A percentile compares a stretch with the other conserved stretches of the same genome.
Conservation (phyloP, 37 sponge, comb jelly and placozoan genomes). For the Dysidea cf. avara region DNA sequence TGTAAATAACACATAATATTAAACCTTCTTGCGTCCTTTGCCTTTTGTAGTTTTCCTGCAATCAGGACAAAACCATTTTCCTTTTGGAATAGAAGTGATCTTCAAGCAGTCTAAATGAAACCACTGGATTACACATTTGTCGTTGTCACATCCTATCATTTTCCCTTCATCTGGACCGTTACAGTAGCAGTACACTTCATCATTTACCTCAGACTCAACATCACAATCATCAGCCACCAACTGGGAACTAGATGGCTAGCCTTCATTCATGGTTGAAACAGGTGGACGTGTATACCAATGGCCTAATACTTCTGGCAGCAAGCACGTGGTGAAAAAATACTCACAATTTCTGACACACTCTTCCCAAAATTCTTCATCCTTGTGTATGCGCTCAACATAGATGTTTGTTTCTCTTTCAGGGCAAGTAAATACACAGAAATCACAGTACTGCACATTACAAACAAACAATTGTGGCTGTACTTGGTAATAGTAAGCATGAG, state of each 20-base stretch:
- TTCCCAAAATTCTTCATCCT: slow-evolving; percentile 27
- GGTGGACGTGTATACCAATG: slow-evolving; percentile 31
- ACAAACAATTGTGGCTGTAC: slow-evolving; percentile 38
- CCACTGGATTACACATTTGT: slow-evolving; percentile 7
- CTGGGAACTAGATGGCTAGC: not conserved
- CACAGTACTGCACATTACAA: slow-evolving; percentile 43
- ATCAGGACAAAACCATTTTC: slow-evolving; percentile 64
- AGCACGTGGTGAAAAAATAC: slow-evolving; percentile 15
- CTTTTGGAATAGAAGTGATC: not conserved
- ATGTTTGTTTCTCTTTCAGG: slow-evolving; percentile 1
- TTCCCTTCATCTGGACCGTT: slow-evolving; percentile 34
- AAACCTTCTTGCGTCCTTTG: too few relatives aligned
- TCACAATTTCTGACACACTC: not conserved
- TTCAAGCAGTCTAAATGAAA: slow-evolving; percentile 18
- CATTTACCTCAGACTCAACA: too few relatives aligned
- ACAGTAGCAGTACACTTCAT: slow-evolving; percentile 42
- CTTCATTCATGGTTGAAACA: not conserved
- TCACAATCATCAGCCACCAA: too few relatives aligned
- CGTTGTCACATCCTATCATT: slow-evolving; percentile 64
- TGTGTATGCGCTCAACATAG: slow-evolving; percentile 38
- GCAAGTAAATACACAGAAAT: slow-evolving; percentile 52
- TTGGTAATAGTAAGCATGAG: slow-evolving; percentile 47
- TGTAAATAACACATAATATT: too few relatives aligned
- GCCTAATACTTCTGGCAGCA: slow-evolving; percentile 60
- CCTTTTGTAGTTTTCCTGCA: slow-evolving; percentile 30